Conservation (phyloP, 1,140 invertebrate species). For the Philaenus spumarius region DNA sequence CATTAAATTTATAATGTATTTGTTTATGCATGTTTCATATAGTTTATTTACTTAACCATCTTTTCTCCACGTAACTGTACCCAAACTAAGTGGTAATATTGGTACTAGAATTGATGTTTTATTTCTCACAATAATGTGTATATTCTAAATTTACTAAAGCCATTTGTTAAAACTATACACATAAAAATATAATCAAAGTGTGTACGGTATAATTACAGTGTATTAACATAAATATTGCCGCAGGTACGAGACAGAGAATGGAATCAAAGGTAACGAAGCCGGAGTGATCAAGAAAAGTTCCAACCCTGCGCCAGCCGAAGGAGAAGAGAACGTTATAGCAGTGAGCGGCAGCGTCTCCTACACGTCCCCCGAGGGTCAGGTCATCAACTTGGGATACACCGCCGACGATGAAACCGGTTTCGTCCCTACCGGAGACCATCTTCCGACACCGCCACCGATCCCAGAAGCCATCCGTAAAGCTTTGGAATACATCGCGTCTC, state of each 20-base stretch:
- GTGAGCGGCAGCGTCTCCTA: slow-evolving; percentile 63
- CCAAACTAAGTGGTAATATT: too few species aligned
- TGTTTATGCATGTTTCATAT: too few species aligned
- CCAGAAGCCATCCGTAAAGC: slow-evolving; percentile 56
- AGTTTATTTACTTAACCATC: too few species aligned
- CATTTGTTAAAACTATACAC: too few species aligned
- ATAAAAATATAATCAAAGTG: too few species aligned
- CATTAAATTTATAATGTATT: too few species aligned
- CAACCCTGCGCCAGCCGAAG: slow-evolving; percentile 46
- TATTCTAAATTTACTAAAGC: too few species aligned
- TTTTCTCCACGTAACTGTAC: too few species aligned
- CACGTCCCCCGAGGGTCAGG: slow-evolving; percentile 62
- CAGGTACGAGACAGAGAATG: slow-evolving; percentile 80
- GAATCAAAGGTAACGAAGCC: slow-evolving; percentile 71
- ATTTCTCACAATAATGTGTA: too few species aligned
- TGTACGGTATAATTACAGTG: too few species aligned
- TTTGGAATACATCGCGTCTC: slow-evolving; percentile 51
- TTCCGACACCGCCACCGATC: slow-evolving; percentile 23
- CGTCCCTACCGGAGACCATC: slow-evolving; percentile 46
- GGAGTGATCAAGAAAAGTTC: slow-evolving; percentile 56
- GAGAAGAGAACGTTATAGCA: slow-evolving; percentile 50
- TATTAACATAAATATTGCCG: too few species aligned
- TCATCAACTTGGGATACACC: slow-evolving; percentile 59
- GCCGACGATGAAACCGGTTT: slow-evolving; percentile 61
- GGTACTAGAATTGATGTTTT: too few species aligned